phyloP scores from a whole-genome alignment of 2,888 invertebrate genomes.

The Charanyca ferruginea region DNA sequence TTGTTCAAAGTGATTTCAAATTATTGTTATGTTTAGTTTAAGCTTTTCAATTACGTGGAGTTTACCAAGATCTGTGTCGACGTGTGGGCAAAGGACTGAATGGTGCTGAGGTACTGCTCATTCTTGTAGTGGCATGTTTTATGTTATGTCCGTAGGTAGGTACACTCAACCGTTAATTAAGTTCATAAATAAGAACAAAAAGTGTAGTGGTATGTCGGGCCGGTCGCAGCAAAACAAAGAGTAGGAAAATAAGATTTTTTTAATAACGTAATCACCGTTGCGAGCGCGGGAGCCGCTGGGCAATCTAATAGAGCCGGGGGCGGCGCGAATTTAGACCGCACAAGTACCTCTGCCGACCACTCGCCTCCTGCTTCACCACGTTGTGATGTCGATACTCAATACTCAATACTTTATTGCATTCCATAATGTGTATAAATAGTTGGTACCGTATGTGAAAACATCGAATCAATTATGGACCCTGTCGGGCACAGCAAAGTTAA shows the following conservation, averaged over 20 bases:
- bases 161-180: slow-evolving; percentile 73
- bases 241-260: slow-evolving; percentile 71
- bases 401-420: no score
- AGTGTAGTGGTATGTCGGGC: slow-evolving; percentile 21
- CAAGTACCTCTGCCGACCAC: neutral
- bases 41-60: slow-evolving; percentile 20
- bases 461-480: no score
- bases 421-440: no score
- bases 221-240: slow-evolving; percentile 67
- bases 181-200: slow-evolving; percentile 78
- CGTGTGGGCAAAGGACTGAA: neutral
- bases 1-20: slow-evolving; percentile 29
- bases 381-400: neutral
- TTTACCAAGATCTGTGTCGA: slow-evolving; percentile 3
- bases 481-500: no score
- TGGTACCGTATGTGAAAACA: no score
- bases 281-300: slow-evolving; percentile 57
- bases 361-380: no score
- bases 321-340: slow-evolving; percentile 17
- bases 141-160: slow-evolving; percentile 23
- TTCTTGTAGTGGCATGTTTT: neutral
- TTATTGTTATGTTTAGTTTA: slow-evolving; percentile 28
- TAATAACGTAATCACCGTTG: slow-evolving; percentile 78
- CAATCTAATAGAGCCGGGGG: slow-evolving; percentile 47
- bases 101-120: neutral